These are phyloP conservation scores for Chaetophractus vellerosus DNA, from an alignment of 2,797 vertebrate species.

Conservation along the genomic window DNA sequence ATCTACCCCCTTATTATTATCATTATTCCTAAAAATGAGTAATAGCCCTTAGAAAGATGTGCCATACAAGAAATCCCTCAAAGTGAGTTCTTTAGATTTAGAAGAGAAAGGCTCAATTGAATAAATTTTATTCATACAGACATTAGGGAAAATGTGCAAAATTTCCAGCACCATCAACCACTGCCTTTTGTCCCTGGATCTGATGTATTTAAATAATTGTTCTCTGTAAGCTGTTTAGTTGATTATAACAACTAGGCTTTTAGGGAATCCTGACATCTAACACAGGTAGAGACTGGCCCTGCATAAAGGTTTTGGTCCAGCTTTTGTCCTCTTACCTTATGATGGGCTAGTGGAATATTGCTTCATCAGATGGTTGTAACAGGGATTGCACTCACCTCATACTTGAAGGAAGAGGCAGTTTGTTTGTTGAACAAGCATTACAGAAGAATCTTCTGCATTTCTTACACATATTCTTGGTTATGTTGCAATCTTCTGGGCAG, in stretches of 20 bases:
- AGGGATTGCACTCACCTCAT: slow-evolving; percentile 93
- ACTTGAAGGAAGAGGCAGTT: slow-evolving; percentile 96
- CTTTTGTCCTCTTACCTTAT: too few species aligned
- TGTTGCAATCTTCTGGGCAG: slow-evolving; percentile 92
- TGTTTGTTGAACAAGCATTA: slow-evolving; percentile 91
- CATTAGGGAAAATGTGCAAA: slow-evolving; percentile 25
- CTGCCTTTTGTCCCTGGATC: background rate
- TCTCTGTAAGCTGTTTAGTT: background rate
- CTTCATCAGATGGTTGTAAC: slow-evolving; percentile 93
- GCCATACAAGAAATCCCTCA: background rate
- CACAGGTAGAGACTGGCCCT: too few species aligned
- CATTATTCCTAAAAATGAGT: slow-evolving; percentile 15
- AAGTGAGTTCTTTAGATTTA: slow-evolving; percentile 6
- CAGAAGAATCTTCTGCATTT: slow-evolving; percentile 95
- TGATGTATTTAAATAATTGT: background rate
- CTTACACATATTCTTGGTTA: too few species aligned
- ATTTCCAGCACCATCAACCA: background rate
- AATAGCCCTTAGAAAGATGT: background rate
- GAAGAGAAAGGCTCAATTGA: slow-evolving; percentile 66
- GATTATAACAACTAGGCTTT: background rate
- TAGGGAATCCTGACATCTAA: background rate
- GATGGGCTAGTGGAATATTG: slow-evolving; percentile 90
- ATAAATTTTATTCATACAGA: slow-evolving; percentile 76
- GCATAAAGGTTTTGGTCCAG: slow-evolving; percentile 64
- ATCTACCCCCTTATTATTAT: background rate